phyloP scores from a whole-genome alignment of 2,113 vertebrate species.

The Tachysurus fulvidraco region DNA sequence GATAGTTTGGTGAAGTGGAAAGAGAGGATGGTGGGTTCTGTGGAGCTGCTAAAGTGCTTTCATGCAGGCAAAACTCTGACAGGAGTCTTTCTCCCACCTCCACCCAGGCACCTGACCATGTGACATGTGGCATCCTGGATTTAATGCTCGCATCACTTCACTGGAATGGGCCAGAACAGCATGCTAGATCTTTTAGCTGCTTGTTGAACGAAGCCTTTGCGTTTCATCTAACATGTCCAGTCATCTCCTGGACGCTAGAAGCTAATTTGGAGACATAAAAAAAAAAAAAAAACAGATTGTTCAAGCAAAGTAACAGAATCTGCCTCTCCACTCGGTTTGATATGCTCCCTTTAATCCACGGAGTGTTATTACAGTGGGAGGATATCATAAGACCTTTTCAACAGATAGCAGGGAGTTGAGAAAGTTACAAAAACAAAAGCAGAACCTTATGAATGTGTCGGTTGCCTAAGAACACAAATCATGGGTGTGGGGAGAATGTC shows the following conservation, averaged over 20 bases:
- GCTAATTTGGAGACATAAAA: slow-evolving; percentile 6
- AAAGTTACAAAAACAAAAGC: slow-evolving; percentile 57
- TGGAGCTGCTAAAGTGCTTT: slow-evolving; percentile 43
- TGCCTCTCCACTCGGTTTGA: slow-evolving; percentile 12
- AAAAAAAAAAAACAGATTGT: slow-evolving; percentile 3
- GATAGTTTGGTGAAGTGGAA: slow-evolving; percentile 41
- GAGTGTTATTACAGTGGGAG: slow-evolving; percentile 50
- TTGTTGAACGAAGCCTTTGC: slow-evolving; percentile 26
- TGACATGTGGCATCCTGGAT: slow-evolving; percentile 38
- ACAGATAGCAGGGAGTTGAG: slow-evolving; percentile 45
- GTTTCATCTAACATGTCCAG: slow-evolving; percentile 3
- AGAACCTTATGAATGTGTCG: slow-evolving; percentile 37
- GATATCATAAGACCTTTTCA: slow-evolving; percentile 35
- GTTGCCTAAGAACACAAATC: slow-evolving; percentile 46
- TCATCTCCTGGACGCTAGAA: slow-evolving; percentile 9
- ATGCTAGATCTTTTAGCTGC: slow-evolving; percentile 14
- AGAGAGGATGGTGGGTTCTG: slow-evolving; percentile 25
- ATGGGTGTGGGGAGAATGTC: background rate
- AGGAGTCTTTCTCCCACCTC: slow-evolving; percentile 28
- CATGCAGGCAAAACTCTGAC: slow-evolving; percentile 37
- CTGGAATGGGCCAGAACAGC: slow-evolving; percentile 24
- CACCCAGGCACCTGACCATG: slow-evolving; percentile 38
- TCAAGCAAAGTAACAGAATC: slow-evolving; percentile 26
- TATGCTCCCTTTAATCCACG: slow-evolving; percentile 43
- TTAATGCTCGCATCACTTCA: slow-evolving; percentile 28